Percentiles rank a stretch among this genome's conserved stretches.
Conservation (phyloP, 2,888 invertebrate species). For the Caenorhabditis sulstoni region DNA sequence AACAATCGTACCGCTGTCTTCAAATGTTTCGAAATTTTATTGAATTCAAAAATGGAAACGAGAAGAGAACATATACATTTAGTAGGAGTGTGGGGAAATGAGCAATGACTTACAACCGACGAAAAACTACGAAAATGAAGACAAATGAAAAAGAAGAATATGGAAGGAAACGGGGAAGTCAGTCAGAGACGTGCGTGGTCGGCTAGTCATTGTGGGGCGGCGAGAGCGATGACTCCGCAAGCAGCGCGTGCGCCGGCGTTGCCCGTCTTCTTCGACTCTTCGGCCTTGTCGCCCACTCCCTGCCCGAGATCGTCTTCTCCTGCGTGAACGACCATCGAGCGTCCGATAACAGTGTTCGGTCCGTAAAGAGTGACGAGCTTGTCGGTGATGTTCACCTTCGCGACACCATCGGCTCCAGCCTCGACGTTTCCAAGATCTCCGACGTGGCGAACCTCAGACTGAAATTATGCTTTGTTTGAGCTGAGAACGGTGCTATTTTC, state of each 20-base stretch:
- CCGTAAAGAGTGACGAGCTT: slow-evolving; percentile 74
- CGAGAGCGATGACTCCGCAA: slow-evolving; percentile 80
- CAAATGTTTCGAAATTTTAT: not conserved
- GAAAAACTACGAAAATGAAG: slow-evolving; percentile 15
- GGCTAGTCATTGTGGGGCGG: slow-evolving; percentile 57
- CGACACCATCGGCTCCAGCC: slow-evolving; percentile 77
- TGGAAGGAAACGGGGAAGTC: not conserved
- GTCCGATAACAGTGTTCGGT: slow-evolving; percentile 75
- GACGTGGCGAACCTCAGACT: slow-evolving; percentile 80
- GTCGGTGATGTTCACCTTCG: slow-evolving; percentile 78
- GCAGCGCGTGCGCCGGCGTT: slow-evolving; percentile 81
- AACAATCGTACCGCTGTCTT: no score
- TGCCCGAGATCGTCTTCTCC: slow-evolving; percentile 68
- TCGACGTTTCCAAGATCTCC: slow-evolving; percentile 80
- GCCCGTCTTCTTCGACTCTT: slow-evolving; percentile 81
- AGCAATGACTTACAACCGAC: slow-evolving; percentile 14
- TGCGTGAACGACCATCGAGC: slow-evolving; percentile 80
- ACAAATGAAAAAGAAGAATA: not conserved
- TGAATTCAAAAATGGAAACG: slow-evolving; percentile 4
- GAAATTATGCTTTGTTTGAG: slow-evolving; percentile 26
- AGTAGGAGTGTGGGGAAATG: slow-evolving; percentile 19
- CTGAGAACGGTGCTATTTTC: not conserved
- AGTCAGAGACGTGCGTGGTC: slow-evolving; percentile 25
- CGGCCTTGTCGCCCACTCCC: slow-evolving; percentile 75
- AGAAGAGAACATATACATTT: slow-evolving; percentile 29